Evolutionary conservation across 2,113 vertebrate species (phyloP).

Genomic region (Antennarius striatus): DNA sequence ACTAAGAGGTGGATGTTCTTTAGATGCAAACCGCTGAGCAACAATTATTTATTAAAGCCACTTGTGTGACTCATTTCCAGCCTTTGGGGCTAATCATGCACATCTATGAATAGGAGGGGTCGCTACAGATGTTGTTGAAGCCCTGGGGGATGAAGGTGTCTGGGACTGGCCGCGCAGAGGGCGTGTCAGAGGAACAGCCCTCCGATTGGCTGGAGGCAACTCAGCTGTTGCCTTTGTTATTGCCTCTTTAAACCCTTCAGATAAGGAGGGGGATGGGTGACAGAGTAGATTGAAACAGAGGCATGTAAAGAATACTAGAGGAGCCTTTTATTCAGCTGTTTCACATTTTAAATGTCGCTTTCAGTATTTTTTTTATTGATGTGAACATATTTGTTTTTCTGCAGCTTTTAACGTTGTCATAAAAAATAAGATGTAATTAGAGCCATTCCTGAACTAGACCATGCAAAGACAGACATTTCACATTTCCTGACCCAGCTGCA

Average conservation of each 20-base stretch:
- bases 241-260: constrained; percentile 6
- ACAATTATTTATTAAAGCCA: too few relatives aligned
- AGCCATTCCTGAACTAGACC: too few relatives aligned
- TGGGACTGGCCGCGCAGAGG: constrained; percentile 31
- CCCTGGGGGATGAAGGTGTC: constrained; percentile 16
- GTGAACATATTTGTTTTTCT: too few relatives aligned
- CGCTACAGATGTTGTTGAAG: constrained; percentile 12
- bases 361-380: background rate
- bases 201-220: constrained; percentile 61
- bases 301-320: background rate
- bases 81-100: background rate
- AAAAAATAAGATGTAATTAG: too few relatives aligned
- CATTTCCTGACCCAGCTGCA: too few relatives aligned
- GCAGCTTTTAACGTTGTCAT: too few relatives aligned
- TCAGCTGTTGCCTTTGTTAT: constrained; percentile 27
- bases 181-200: constrained; percentile 45
- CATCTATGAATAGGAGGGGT: background rate
- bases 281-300: background rate
- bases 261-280: background rate
- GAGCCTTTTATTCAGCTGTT: background rate
- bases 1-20: too few relatives aligned
- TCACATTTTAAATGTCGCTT: constrained; percentile 10
- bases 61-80: background rate
- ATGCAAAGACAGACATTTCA: too few relatives aligned
- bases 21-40: too few relatives aligned